Conservation (phyloP, 2,888 invertebrate species). For the Epirrhoe alternata region DNA sequence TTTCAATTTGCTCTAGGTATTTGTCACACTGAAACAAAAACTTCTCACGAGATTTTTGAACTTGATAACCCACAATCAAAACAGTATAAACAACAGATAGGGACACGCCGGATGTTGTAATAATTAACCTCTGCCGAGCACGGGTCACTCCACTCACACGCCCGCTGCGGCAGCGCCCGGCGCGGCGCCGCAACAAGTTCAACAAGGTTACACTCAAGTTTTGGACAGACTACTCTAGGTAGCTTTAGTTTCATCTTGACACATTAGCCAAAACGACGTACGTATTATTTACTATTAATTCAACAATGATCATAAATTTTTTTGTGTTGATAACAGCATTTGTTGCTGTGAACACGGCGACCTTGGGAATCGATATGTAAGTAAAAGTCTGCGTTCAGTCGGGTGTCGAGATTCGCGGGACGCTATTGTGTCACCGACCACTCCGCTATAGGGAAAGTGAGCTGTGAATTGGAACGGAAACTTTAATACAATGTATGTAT, state of each 20-base stretch:
- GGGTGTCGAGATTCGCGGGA: constrained; percentile 19
- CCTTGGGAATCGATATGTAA: constrained; percentile 49
- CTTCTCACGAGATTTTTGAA: neutral
- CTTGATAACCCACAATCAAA: constrained; percentile 20
- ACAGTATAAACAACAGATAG: constrained; percentile 14
- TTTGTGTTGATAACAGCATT: constrained; percentile 26
- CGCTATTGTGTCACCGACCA: constrained; percentile 48
- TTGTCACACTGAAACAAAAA: constrained; percentile 6
- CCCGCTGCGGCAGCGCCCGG: neutral
- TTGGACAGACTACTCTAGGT: constrained; percentile 6
- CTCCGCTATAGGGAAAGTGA: constrained; percentile 16
- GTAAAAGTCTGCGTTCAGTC: constrained; percentile 35
- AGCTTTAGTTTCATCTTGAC: constrained; percentile 9
- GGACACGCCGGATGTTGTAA: neutral
- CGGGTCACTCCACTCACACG: neutral
- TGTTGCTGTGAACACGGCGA: constrained; percentile 47
- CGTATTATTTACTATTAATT: constrained; percentile 14
- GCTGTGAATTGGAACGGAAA: constrained; percentile 8
- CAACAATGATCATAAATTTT: constrained; percentile 17
- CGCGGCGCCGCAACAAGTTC: neutral
- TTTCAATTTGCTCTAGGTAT: neutral
- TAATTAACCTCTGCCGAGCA: neutral
- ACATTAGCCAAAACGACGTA: constrained; percentile 10
- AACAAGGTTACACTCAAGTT: constrained; percentile 1
- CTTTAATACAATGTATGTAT: constrained; percentile 14